Conservation (phyloP, 64 coral and sea anemone genomes). For the Dendronephthya gigantea region DNA sequence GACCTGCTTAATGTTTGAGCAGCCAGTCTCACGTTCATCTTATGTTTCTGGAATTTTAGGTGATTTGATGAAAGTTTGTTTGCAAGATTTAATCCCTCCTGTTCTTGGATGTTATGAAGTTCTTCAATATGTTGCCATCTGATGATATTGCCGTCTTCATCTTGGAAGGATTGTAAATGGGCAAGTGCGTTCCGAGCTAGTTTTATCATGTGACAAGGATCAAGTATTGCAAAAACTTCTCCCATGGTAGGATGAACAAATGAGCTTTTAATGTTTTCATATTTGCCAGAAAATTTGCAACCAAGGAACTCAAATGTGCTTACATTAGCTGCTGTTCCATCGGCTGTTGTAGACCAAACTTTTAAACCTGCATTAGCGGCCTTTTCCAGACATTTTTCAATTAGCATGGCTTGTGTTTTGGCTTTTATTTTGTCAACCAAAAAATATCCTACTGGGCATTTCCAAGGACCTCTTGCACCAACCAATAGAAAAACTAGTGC, state of each 20-base stretch:
- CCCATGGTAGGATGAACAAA: not conserved
- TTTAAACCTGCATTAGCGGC: not conserved
- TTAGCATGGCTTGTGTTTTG: not conserved
- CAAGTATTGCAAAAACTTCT: not conserved
- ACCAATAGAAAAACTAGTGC: not conserved
- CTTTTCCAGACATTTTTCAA: not conserved
- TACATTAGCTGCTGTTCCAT: no score
- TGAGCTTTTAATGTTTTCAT: not conserved
- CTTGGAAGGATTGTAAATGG: not conserved
- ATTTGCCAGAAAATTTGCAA: no score
- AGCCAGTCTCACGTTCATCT: not conserved
- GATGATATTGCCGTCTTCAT: not conserved
- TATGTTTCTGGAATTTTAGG: no score
- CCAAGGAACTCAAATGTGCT: no score
- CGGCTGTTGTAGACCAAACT: no score
- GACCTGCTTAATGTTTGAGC: not conserved
- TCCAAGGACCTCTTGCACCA: not conserved
- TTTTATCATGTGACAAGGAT: not conserved
- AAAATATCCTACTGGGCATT: not conserved
- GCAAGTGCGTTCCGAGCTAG: not conserved
- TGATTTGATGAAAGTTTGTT: not conserved
- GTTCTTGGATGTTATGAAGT: not conserved
- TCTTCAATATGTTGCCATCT: not conserved
- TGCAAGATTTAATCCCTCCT: not conserved
- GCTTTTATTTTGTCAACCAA: not conserved